phyloP scores from a whole-genome alignment of 2,797 vertebrate genomes.

The Sebastes dallii region DNA sequence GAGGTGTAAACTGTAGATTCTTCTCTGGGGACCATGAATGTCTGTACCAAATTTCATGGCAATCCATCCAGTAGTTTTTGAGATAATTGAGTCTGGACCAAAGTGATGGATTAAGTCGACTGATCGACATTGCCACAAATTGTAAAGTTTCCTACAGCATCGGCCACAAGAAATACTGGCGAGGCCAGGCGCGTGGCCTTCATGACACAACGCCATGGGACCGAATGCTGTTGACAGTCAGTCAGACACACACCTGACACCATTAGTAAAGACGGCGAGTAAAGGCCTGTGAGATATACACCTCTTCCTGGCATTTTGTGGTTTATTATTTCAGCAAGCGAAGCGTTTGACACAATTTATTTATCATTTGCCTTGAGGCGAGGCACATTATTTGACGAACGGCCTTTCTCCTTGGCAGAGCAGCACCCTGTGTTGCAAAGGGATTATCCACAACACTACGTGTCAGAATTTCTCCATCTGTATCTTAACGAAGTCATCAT shows the following conservation, averaged over 20 bases:
- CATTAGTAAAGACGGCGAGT: neutral
- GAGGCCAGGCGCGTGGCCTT: neutral
- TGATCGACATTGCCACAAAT: neutral
- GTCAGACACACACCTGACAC: neutral
- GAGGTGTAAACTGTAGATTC: neutral
- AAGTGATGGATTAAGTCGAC: neutral
- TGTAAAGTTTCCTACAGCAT: neutral
- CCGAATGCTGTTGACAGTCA: neutral
- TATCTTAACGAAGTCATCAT: neutral
- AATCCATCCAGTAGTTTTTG: neutral
- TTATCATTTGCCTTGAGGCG: conserved; percentile 33
- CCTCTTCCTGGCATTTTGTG: neutral
- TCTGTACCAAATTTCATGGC: neutral
- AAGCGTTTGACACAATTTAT: conserved; percentile 17
- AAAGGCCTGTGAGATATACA: conserved; percentile 2
- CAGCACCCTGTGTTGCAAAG: neutral
- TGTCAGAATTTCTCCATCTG: neutral
- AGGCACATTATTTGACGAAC: conserved; percentile 5
- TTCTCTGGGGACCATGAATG: neutral
- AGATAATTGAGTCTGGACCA: neutral
- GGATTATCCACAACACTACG: neutral
- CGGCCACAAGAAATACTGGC: neutral
- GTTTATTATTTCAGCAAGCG: conserved; percentile 15
- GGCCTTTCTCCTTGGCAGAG: conserved; percentile 6
- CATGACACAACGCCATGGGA: neutral